Base-by-base conservation (phyloP, 2,113 vertebrate genomes). In the Caretta caretta region DNA sequence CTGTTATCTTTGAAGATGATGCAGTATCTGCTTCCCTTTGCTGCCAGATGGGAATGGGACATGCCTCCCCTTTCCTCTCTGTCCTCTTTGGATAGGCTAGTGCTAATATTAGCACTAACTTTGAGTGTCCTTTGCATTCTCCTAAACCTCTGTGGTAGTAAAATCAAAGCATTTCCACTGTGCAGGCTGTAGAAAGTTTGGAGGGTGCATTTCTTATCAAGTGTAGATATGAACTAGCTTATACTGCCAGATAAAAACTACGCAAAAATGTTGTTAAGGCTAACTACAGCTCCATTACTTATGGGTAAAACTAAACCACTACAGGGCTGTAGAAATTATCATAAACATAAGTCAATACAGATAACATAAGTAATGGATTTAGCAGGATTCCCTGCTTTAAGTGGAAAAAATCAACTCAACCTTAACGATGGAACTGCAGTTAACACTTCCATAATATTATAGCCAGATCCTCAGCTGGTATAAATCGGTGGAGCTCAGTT, bases 191-290 rank as follows among this genome's bases (percentile, higher is more conserved):
- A 20, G 42, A 31, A 51, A 27, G 78, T 75, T 17, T 13, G 53
- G 46, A 31, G 8, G 79, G 13, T 56, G 6, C 8, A 11, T 75
- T 83, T 86, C 10, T 75, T 90, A 69, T 84, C 14, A 35, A 79
- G 10, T 51, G 6, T 42, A 10, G 0, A 0, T 10, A 75, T 35
- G 76, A n/a, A 12, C n/a, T 82, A 46, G 3, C 31, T 65, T 31
- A 35, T 35, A 20, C 42, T 85, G 31, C 20, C 65, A 59, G 81
- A 85, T 27, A 69, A 87, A 87, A 87, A 25, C 35, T 69, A 69
- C 10, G 35, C 17, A 6, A 19, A 17, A 69, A 69, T n/a, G 35
- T 69, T 20, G 35, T 69, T 69, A 69, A 69, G 62, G 17, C 17
- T 69, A n/a, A 69, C 17, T 35, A n/a, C 14, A 69, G 35, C 62